These are phyloP conservation scores for Ditula angustiorana DNA, from an alignment of 2,888 invertebrate species.

Conservation along the genomic window DNA sequence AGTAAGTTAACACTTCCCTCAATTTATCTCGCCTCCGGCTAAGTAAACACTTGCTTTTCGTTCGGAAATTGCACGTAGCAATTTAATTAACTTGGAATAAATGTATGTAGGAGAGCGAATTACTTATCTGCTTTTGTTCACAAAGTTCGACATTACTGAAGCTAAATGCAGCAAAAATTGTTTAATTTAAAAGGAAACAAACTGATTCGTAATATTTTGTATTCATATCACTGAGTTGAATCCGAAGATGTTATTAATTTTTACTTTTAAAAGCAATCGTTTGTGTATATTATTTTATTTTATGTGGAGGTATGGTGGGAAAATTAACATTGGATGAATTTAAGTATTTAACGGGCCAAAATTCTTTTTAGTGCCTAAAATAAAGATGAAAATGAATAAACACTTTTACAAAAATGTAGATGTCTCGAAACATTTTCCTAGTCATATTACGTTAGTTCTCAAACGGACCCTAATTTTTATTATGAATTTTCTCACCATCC, in stretches of 20 bases:
- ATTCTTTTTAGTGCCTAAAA: too few species aligned
- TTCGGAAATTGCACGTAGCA: conserved; percentile 17
- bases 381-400: too few species aligned
- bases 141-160: conserved; percentile 7
- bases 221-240: background rate
- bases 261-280: background rate
- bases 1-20: conserved; percentile 15
- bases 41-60: conserved; percentile 22
- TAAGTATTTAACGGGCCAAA: too few species aligned
- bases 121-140: conserved; percentile 18
- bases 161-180: background rate
- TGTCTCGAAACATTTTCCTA: too few species aligned
- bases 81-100: conserved; percentile 18
- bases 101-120: too few species aligned
- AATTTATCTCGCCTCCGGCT: conserved; percentile 2
- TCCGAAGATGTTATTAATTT: background rate
- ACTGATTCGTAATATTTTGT: background rate
- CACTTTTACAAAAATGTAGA: too few species aligned
- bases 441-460: too few species aligned
- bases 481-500: too few species aligned
- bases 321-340: too few species aligned
- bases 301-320: too few species aligned
- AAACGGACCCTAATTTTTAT: too few species aligned
- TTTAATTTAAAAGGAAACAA: background rate
- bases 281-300: background rate